Evolutionary conservation across 2,797 vertebrate species (phyloP).

Genomic region (Myotis daubentonii): DNA sequence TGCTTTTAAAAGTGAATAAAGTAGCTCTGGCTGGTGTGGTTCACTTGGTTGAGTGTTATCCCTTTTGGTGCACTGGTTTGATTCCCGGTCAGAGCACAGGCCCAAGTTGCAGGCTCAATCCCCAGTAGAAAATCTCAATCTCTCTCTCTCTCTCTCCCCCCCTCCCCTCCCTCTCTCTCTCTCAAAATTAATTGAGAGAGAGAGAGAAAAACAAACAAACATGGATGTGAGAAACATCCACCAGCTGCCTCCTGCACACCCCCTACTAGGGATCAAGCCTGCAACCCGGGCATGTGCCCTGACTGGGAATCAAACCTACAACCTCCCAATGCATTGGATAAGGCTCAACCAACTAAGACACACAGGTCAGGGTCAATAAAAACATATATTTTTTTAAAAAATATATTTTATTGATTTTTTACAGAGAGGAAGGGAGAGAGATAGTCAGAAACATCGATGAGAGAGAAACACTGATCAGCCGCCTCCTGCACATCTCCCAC

Average conservation of each 20-base stretch:
- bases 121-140: neutral
- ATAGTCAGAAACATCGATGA: too few species aligned
- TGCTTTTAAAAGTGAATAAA: constrained; percentile 23
- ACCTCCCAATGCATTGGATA: neutral
- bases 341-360: neutral
- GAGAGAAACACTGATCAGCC: too few species aligned
- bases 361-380: neutral
- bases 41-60: neutral
- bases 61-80: neutral
- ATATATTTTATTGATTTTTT: too few species aligned
- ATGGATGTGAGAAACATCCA: neutral
- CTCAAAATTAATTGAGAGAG: too few species aligned
- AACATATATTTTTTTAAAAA: neutral
- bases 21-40: neutral
- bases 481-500: too few species aligned
- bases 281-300: neutral
- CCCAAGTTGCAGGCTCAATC: neutral
- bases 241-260: neutral
- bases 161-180: too few species aligned
- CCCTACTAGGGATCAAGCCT: neutral
- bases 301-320: neutral
- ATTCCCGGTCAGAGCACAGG: neutral
- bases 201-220: neutral
- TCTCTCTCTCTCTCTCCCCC: neutral
- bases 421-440: too few species aligned